phyloP scores from a whole-genome alignment of 2,888 invertebrate species.

The Melipona bicolor region DNA sequence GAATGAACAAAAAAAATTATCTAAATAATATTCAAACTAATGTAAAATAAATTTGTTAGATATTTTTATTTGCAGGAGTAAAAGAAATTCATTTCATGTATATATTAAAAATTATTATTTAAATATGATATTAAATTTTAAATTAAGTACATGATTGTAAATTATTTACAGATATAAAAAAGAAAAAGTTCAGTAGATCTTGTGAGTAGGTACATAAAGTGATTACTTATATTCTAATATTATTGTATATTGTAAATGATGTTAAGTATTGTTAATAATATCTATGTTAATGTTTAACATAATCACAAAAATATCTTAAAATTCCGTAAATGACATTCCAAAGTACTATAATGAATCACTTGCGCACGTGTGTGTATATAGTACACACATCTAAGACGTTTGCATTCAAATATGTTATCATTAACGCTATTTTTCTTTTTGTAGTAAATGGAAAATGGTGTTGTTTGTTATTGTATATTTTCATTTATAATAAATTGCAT shows the following conservation, averaged over 20 bases:
- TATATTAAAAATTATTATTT: slow-evolving; percentile 49
- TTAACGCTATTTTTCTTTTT: slow-evolving; percentile 28
- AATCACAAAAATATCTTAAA: slow-evolving; percentile 51
- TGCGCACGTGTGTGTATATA: neutral
- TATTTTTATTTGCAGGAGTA: slow-evolving; percentile 47
- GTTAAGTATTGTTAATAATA: slow-evolving; percentile 51
- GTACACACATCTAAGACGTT: neutral
- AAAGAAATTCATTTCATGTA: slow-evolving; percentile 49
- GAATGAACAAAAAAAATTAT: slow-evolving; percentile 28
- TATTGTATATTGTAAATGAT: slow-evolving; percentile 57
- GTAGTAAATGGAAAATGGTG: slow-evolving; percentile 44
- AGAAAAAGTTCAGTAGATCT: slow-evolving; percentile 24
- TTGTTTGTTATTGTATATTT: slow-evolving; percentile 72
- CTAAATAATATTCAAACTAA: slow-evolving; percentile 24
- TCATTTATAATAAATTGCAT: slow-evolving; percentile 73
- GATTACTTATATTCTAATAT: slow-evolving; percentile 47
- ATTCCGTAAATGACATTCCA: slow-evolving; percentile 62
- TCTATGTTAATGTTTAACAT: slow-evolving; percentile 52
- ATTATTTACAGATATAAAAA: slow-evolving; percentile 40
- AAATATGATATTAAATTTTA: slow-evolving; percentile 35
- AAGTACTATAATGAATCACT: slow-evolving; percentile 17
- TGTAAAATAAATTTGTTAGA: slow-evolving; percentile 44
- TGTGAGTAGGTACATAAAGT: slow-evolving; percentile 35
- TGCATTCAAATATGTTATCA: slow-evolving; percentile 1
- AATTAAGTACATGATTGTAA: slow-evolving; percentile 41